Base-by-base conservation (phyloP, 1,140 invertebrate species). In the Drosophila saltans region DNA sequence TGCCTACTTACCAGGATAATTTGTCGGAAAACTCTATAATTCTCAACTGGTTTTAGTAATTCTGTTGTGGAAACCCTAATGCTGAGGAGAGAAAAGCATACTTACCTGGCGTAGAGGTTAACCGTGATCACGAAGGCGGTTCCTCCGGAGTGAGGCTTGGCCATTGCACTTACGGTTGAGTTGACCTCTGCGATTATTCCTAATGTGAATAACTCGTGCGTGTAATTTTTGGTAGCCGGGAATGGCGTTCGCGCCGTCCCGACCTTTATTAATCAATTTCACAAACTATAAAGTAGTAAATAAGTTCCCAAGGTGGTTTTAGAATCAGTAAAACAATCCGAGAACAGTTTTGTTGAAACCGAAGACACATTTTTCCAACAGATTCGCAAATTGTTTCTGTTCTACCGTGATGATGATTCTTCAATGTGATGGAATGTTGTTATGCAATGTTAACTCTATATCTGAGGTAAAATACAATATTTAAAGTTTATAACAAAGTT, bases 71-170 rank as follows among this genome's bases (percentile, higher is more conserved):
- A 67, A 40, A 58, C 30, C 55, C 55, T 8, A 3, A 6, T 28
- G 5, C 41, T 33, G 52, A 72, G 66, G 40, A 0, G 36, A 21
- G 16, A 0, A 86, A 91, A 89, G 90, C 93, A 93, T 93, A 93
- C 93, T 93, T 93, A 93, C 93, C 93, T 93, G 93, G 92, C 92
- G 92, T 91, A 92, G 94, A 94, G 93, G 92, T 92, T 92, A 86
- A 94, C 93, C 93, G 91, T 94, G 94, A 95, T 95, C 94, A 94
- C 58, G 77, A 94, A 95, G 94, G 94, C 92, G 94, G 94, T 94
- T 94, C 92, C 93, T 93, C 93, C 94, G 94, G 94, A 93, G 93
- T 80, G 94, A 95, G 94, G 92, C 94, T 93, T 81, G 80, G 84
- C 79, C 91, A 92, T 82, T 81, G 80, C 74, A 81, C 78, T 6